These are phyloP conservation scores for Cynodonichthys magdalenae DNA, from an alignment of 2,797 vertebrate species.

Conservation along the genomic window DNA sequence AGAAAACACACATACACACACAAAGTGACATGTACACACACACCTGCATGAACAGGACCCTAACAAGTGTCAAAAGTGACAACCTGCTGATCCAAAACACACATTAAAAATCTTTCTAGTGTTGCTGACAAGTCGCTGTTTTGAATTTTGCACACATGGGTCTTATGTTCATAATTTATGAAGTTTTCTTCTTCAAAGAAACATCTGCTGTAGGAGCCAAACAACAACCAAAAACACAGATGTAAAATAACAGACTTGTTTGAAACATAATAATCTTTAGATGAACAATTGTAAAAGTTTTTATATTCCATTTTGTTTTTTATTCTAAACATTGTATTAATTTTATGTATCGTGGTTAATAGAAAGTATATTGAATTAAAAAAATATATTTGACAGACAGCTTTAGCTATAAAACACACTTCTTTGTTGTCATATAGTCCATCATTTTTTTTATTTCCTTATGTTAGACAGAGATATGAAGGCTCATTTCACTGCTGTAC, in stretches of 20 bases:
- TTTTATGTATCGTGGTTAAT: no score
- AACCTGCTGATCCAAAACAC: conserved; percentile 44
- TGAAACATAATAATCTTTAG: neutral
- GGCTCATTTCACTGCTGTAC: no score
- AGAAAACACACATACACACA: conserved; percentile 16
- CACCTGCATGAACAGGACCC: conserved; percentile 18
- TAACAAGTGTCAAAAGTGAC: conserved; percentile 12
- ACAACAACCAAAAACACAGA: neutral
- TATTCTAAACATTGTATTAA: no score
- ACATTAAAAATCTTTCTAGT: conserved; percentile 6
- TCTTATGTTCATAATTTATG: conserved; percentile 33
- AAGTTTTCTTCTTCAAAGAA: conserved; percentile 33
- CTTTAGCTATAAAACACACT: no score
- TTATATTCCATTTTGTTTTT: no score
- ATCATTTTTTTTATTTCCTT: no score
- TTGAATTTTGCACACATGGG: conserved; percentile 18
- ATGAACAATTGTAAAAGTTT: no score
- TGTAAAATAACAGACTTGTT: neutral
- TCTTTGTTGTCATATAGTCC: no score
- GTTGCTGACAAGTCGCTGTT: neutral
- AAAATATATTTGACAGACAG: no score
- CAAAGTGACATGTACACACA: conserved; percentile 8
- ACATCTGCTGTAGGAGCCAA: conserved; percentile 15
- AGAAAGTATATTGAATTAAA: no score
- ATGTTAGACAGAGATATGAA: no score